Base-by-base conservation (phyloP, 2,888 invertebrate genomes). In the Strigamia crassipes region DNA sequence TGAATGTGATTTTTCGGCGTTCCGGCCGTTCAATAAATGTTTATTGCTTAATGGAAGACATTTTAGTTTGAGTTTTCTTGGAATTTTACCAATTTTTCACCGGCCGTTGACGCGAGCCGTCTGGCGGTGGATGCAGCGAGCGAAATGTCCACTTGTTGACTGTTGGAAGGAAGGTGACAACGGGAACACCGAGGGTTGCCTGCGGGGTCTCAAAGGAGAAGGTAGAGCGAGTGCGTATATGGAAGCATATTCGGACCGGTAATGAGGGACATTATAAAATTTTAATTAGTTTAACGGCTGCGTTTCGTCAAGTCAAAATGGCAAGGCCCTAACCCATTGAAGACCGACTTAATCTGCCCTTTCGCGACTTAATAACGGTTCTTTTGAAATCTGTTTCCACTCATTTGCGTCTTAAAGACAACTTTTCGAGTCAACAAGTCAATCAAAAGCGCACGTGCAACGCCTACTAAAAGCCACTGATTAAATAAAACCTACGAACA, bases 191-290 rank as follows among this genome's bases (percentile, higher is more conserved):
- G 51, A 51, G 51, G n/a, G 51, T 51, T 51, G 51, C 51, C 51
- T 51, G 51, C 51, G 51, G 51, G 51, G 51, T 51, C 51, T 51
- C 51, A n/a, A 51, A 51, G 51, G 51, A 51, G 51, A n/a, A 51
- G 51, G 51, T n/a, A 51, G n/a, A n/a, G 51, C 6, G 51, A 51
- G 51, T n/a, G 51, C n/a, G 51, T 51, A 51, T 51, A 51, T 51
- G 51, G n/a, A 51, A 51, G 51, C 51, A 51, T 18, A 51, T 51
- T 51, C 51, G 51, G 51, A 51, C 51, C 51, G n/a, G 51, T 51
- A 51, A 51, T 51, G 51, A 51, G 51, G n/a, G 51, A 51, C 51
- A 51, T 51, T 51, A 51, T 51, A 51, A 51, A 51, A 51, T 51
- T 51, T 51, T 51, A 51, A 51, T 51, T 51, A 51, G 51, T 51